These are phyloP conservation scores for Lepidostoma basale DNA, from an alignment of 1,140 invertebrate species.

Conservation along the genomic window DNA sequence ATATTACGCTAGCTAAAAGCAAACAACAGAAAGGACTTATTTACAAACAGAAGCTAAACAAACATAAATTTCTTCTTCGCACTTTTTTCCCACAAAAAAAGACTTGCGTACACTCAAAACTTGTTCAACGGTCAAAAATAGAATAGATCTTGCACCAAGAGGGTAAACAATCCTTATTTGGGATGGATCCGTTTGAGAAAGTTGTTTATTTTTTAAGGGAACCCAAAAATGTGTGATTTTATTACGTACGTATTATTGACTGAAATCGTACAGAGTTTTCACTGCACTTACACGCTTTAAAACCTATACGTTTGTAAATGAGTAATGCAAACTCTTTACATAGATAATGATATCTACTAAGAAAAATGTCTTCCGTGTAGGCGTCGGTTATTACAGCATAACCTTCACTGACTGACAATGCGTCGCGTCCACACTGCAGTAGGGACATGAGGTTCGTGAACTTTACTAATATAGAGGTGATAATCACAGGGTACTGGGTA, in stretches of 20 bases:
- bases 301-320: background rate
- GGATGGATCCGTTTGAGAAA: background rate
- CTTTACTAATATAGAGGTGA: background rate
- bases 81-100: no score
- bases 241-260: no score
- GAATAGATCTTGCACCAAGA: no score
- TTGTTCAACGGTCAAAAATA: background rate
- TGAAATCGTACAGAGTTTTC: background rate
- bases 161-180: background rate
- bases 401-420: constrained; percentile 11
- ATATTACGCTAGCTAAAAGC: no score
- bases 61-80: no score
- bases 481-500: background rate
- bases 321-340: background rate
- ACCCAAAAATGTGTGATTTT: no score
- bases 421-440: no score
- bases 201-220: no score
- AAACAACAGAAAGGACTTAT: no score
- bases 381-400: background rate
- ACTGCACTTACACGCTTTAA: background rate
- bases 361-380: constrained; percentile 8
- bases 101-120: no score
- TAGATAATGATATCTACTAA: background rate
- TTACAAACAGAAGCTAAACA: no score
- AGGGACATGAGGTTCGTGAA: background rate